These are phyloP conservation scores for Atethmia centrago DNA, from an alignment of 2,888 invertebrate species.

Conservation along the genomic window DNA sequence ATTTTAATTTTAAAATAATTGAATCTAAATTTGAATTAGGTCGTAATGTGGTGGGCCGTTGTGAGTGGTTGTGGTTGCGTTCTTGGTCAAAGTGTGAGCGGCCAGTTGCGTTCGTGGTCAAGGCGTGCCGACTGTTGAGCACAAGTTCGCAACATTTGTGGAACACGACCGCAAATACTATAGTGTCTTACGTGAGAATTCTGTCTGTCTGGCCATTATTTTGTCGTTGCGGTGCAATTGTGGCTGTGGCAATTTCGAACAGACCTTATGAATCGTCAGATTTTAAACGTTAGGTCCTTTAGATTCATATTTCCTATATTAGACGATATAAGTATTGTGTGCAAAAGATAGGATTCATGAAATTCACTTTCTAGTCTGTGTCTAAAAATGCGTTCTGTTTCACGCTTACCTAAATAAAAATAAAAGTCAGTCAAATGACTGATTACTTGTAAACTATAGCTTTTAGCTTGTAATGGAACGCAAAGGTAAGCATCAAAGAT, in stretches of 20 bases:
- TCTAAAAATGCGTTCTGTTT: constrained; percentile 48
- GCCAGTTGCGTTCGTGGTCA: not conserved
- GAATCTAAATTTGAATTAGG: not conserved
- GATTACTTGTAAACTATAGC: constrained; percentile 26
- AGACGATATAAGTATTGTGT: constrained; percentile 33
- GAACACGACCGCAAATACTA: not conserved
- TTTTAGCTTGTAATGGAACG: constrained; percentile 35
- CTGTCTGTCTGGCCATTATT: not conserved
- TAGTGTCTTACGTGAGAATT: not conserved
- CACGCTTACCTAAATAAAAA: constrained; percentile 11
- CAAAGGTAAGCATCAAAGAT: constrained; percentile 63
- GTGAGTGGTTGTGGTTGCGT: not conserved
- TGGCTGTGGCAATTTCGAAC: no score
- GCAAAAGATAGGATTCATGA: constrained; percentile 1
- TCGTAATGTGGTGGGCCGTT: not conserved
- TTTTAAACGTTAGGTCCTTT: not conserved
- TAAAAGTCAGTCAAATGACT: constrained; percentile 12
- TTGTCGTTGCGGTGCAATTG: not conserved
- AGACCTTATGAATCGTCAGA: constrained; percentile 7
- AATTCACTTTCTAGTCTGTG: constrained; percentile 59
- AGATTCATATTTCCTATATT: not conserved
- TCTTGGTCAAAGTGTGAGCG: not conserved
- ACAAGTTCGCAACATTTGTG: not conserved
- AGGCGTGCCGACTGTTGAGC: not conserved
- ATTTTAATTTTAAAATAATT: not conserved